Percentiles rank a stretch among this genome's conserved stretches.
phyloP scores from a whole-genome alignment of 2,113 vertebrate genomes.

The Rattus norvegicus region GRCr8 NC_086037.1:36408501-36409000 shows the following conservation, averaged over 20 bases:
- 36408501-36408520: neutral
- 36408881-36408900: neutral
- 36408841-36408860: neutral
- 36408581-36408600: neutral
- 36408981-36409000: neutral
- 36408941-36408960: neutral
- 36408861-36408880: neutral
- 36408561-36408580: neutral
- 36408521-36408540: neutral
- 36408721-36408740: neutral
- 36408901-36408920: neutral
- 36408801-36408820: neutral
- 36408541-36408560: neutral
- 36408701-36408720: neutral
- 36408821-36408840: neutral
- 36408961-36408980: neutral
- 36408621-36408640: neutral
- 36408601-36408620: neutral
- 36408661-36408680: neutral
- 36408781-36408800: neutral
- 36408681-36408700: neutral
- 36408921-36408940: neutral
- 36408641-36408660: neutral
- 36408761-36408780: neutral
- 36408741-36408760: neutral